Evolutionary conservation across 2,888 invertebrate genomes (phyloP), one percentile per base, ranked within the genome.

Genomic region (Phyto melanocephala): DNA sequence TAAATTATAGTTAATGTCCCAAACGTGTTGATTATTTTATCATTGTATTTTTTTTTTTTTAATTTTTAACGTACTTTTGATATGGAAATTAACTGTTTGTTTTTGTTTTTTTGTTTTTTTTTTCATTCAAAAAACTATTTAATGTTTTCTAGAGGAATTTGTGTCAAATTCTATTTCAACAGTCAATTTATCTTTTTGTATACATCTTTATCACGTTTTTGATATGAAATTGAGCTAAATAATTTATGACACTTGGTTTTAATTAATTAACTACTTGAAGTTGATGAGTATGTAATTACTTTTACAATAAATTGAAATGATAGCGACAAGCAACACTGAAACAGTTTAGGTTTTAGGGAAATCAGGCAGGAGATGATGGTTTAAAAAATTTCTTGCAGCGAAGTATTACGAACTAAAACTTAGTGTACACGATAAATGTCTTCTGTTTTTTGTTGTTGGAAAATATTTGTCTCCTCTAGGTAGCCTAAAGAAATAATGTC

Each of bases 11-110:
- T 77, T 75, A 76, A 79, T 82, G 56, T 65, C 58, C 52, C 60
- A 79, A 79, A 82, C 82, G 82, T 82, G 82, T 40, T 74, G 71
- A 67, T 63, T 72, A 42, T 20, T 35, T 78, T 71, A 50, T 78
- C 68, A 68, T 74, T 54, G 37, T 15, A 28, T 35, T 28, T 52
- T 37, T 58, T 33, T 45, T 62, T 52, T 17, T 54, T 6, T 6
- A n/a, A 15, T 47, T 47, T 37, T 37, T 10, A 11, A 1, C 11
- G 11, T 40, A 17, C 62, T 13, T 20, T 50, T 40, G 37, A 28
- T 50, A 58, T 54, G 74, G 50, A 76, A 60, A 42, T 76, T 42
- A 47, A 75, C 40, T 47, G 47, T 58, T 58, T 42, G 47, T 17
- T 24, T 40, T 28, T 24, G 47, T 45, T 37, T 17, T 62, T 33